These are phyloP conservation scores for Cerastoderma edule DNA, from an alignment of 2,888 invertebrate genomes.

Conservation along the genomic window DNA sequence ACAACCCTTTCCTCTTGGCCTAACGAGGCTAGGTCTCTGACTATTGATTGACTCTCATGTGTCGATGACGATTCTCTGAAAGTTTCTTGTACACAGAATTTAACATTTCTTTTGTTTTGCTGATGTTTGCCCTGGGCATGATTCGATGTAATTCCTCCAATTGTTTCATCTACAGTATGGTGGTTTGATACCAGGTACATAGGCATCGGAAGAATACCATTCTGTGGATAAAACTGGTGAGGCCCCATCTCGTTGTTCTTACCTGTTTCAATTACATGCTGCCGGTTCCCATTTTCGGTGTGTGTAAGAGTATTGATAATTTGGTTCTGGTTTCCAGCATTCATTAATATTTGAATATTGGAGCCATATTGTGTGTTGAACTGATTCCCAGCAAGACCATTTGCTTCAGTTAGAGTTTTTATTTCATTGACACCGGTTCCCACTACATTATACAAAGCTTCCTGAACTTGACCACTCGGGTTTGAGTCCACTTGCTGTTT, in stretches of 20 bases:
- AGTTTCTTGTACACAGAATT: too few relatives aligned
- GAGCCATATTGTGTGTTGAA: background rate
- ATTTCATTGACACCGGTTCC: background rate
- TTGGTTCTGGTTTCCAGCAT: background rate
- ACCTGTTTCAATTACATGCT: background rate
- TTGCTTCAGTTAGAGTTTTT: background rate
- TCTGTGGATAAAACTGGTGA: background rate
- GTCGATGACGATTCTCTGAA: background rate
- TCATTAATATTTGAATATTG: background rate
- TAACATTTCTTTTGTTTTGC: background rate
- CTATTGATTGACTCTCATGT: background rate
- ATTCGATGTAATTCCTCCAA: too few relatives aligned
- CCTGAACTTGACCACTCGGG: too few relatives aligned
- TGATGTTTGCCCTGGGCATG: too few relatives aligned
- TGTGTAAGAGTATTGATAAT: background rate
- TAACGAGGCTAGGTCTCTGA: background rate
- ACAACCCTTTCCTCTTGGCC: background rate
- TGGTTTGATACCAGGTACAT: too few relatives aligned
- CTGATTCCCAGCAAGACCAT: background rate
- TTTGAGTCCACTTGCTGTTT: background rate
- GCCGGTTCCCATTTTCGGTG: background rate
- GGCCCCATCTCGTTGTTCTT: background rate
- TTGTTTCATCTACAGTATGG: too few relatives aligned
- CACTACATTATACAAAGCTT: background rate
- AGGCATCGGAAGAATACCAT: background rate